Conservation (phyloP, 1,140 invertebrate species). For the Bombus superbus region DNA sequence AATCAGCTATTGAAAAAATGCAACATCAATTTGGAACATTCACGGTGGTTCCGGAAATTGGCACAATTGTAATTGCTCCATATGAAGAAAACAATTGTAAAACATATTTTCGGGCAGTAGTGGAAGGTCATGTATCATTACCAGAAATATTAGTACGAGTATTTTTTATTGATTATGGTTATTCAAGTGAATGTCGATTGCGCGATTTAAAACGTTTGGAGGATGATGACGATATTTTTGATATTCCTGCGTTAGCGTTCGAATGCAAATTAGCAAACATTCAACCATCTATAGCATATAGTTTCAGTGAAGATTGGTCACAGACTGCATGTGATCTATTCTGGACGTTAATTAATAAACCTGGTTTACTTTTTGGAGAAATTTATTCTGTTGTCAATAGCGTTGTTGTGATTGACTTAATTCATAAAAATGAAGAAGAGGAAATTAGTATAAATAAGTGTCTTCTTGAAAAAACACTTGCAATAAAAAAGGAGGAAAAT, state of each 20-base stretch:
- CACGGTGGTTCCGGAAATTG: slow-evolving; percentile 47
- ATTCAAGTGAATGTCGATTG: slow-evolving; percentile 78
- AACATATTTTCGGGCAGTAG: slow-evolving; percentile 77
- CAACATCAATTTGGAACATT: slow-evolving; percentile 6
- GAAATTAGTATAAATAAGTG: slow-evolving; percentile 84
- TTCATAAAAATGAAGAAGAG: slow-evolving; percentile 75
- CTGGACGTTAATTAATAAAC: slow-evolving; percentile 64
- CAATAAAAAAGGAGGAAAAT: slow-evolving; percentile 87
- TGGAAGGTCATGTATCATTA: slow-evolving; percentile 64
- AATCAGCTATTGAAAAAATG: slow-evolving; percentile 42
- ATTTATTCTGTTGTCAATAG: slow-evolving; percentile 91
- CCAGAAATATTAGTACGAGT: slow-evolving; percentile 78
- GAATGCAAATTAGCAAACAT: slow-evolving; percentile 88
- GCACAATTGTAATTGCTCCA: slow-evolving; percentile 74
- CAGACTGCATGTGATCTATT: slow-evolving; percentile 84
- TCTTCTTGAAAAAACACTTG: slow-evolving; percentile 85
- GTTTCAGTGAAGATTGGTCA: slow-evolving; percentile 85
- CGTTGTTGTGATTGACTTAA: slow-evolving; percentile 86
- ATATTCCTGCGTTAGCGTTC: slow-evolving; percentile 85
- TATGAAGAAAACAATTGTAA: slow-evolving; percentile 61
- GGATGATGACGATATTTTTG: slow-evolving; percentile 52
- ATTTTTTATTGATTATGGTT: slow-evolving; percentile 92
- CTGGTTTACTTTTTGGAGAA: slow-evolving; percentile 77
- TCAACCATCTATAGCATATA: slow-evolving; percentile 85
- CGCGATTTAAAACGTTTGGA: slow-evolving; percentile 62